Evolutionary conservation across 2,888 invertebrate species (phyloP).

Genomic region (Hydrotaea cyrtoneurina): DNA sequence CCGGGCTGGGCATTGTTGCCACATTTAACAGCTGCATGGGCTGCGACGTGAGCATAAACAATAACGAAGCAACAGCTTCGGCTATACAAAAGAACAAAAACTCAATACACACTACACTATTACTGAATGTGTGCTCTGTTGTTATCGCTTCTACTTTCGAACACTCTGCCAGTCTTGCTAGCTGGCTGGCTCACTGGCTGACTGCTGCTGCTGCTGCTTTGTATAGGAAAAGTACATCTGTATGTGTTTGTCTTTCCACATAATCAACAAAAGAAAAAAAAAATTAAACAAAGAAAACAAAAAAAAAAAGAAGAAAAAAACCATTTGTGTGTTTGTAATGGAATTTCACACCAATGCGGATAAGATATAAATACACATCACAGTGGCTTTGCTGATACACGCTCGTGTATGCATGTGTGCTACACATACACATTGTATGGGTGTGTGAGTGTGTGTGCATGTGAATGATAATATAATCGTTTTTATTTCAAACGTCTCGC

Average conservation of each 20-base stretch:
- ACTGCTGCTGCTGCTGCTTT: neutral
- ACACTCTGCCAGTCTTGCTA: too few relatives aligned
- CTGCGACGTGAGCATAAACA: slow-evolving; percentile 38
- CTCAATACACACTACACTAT: slow-evolving; percentile 23
- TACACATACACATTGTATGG: slow-evolving; percentile 4
- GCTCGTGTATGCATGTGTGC: neutral
- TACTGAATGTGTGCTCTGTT: slow-evolving; percentile 2
- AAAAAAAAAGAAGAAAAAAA: neutral
- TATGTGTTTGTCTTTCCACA: slow-evolving; percentile 45
- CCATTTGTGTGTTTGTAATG: slow-evolving; percentile 56
- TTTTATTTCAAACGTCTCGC: slow-evolving; percentile 56
- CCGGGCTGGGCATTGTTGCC: slow-evolving; percentile 90
- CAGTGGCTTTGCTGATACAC: slow-evolving; percentile 37
- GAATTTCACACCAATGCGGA: slow-evolving; percentile 66
- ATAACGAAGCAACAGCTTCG: slow-evolving; percentile 39
- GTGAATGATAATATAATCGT: slow-evolving; percentile 48
- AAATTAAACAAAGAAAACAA: neutral
- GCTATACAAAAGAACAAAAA: slow-evolving; percentile 29
- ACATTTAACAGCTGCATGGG: slow-evolving; percentile 72
- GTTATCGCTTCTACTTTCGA: slow-evolving; percentile 13
- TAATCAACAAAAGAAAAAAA: slow-evolving; percentile 19
- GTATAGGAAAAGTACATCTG: neutral
- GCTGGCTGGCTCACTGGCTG: neutral
- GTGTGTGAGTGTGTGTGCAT: slow-evolving; percentile 8
- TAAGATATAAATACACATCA: slow-evolving; percentile 57